Evolutionary conservation across 2,113 vertebrate species (phyloP).

Genomic region (Saiga tatarica): DNA sequence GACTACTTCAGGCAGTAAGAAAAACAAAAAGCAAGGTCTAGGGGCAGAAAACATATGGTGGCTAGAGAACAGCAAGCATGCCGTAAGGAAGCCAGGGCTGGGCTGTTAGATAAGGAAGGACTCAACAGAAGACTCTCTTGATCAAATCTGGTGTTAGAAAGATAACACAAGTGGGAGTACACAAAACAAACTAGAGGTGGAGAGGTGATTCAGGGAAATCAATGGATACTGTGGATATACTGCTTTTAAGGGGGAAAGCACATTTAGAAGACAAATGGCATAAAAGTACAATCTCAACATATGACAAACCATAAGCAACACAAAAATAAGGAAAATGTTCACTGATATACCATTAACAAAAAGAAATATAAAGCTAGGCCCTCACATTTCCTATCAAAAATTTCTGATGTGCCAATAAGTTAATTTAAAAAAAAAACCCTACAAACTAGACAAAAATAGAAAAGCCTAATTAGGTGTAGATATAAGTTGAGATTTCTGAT

Average conservation of each 20-base stretch:
- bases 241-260: neutral
- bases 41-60: neutral
- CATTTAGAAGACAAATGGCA: neutral
- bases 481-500: neutral
- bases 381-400: slow-evolving; percentile 13
- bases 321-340: slow-evolving; percentile 10
- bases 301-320: slow-evolving; percentile 27
- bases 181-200: neutral
- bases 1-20: neutral
- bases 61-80: neutral
- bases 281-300: neutral
- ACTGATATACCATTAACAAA: slow-evolving; percentile 13
- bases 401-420: neutral
- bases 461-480: neutral
- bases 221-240: neutral
- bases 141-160: slow-evolving; percentile 38
- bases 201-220: neutral
- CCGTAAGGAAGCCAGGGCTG: slow-evolving; percentile 14
- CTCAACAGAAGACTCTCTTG: neutral
- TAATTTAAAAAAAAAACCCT: neutral
- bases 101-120: slow-evolving; percentile 6
- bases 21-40: neutral
- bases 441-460: slow-evolving; percentile 42
- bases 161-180: slow-evolving; percentile 4
- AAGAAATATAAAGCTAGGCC: neutral